phyloP scores from a whole-genome alignment of 2,888 invertebrate genomes.

The Phengaris alcon region DNA sequence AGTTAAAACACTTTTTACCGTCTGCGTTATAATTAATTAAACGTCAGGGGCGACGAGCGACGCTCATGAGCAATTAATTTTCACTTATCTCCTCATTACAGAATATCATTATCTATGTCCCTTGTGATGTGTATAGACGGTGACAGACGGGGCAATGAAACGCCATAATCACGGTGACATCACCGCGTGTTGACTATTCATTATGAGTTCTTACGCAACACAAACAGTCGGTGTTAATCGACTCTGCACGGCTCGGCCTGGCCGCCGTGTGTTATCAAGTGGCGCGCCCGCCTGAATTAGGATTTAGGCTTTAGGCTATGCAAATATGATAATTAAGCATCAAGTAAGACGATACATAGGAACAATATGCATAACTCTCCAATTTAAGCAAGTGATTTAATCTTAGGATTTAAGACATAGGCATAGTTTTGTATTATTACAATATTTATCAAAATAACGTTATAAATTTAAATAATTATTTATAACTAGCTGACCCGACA shows the following conservation, averaged over 20 bases:
- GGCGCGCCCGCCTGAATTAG: neutral
- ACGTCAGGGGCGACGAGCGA: slow-evolving; percentile 9
- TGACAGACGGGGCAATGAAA: slow-evolving; percentile 49
- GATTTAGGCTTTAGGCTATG: slow-evolving; percentile 19
- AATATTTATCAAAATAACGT: no score
- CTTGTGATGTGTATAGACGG: slow-evolving; percentile 36
- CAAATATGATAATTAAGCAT: slow-evolving; percentile 12
- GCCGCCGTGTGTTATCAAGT: slow-evolving; percentile 5
- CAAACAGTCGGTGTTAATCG: slow-evolving; percentile 71
- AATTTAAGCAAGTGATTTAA: neutral
- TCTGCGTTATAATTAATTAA: slow-evolving; percentile 26
- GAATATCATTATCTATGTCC: slow-evolving; percentile 39
- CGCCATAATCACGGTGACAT: slow-evolving; percentile 53
- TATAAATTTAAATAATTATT: no score
- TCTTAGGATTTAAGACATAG: no score
- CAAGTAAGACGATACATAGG: neutral
- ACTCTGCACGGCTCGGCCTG: slow-evolving; percentile 48
- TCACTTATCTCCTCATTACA: slow-evolving; percentile 49
- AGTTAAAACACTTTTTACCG: slow-evolving; percentile 26
- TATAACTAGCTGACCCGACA: no score
- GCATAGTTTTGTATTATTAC: no score
- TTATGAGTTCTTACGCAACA: slow-evolving; percentile 64
- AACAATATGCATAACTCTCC: neutral
- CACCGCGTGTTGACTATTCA: slow-evolving; percentile 70
- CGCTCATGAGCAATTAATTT: slow-evolving; percentile 50